Evolutionary conservation across 2,113 vertebrate species (phyloP), one percentile per base, ranked within the genome.

Genomic region (Dipodomys merriami): DNA sequence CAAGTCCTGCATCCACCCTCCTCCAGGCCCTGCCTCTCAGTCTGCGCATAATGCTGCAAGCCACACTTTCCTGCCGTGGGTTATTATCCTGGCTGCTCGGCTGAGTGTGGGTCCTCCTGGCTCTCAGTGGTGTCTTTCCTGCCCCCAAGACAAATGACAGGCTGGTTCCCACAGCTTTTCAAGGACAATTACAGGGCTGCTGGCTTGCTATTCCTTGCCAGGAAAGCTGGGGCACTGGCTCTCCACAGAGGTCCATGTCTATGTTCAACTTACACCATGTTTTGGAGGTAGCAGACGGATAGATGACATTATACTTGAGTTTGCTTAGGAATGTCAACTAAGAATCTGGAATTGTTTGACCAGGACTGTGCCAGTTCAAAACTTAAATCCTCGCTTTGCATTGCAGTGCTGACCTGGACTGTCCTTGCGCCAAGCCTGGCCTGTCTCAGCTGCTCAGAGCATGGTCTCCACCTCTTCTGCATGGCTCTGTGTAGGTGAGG

Each of bases 181-280:
- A 72, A 67, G 33, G 72, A 12, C 64, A 20, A 64, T 46, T 18
- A 13, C 30, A 39, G 3, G 1, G 77, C 62, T 27, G 18, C 29
- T 53, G 29, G 29, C 83, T 77, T n/a, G 20, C 86, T 8, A 2
- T 27, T 15, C 20, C 8, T 81, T 7, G 11, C 44, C 27, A 23
- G 29, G 0, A 20, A 23, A 8, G 5, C 18, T 68, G 30, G 77
- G 64, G 20, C 1, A 1, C 19, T 6, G 19, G 53, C 20, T 19
- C 74, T 15, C 65, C 5, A 44, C n/a, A 33, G 1, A 46, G 12
- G 23, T 35, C 5, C 1, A 0, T 7, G 6, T 19, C n/a, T 2
- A 1, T 5, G 33, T 0, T 49, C 15, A 22, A 5, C 62, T 82
- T 23, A 19, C 0, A 3, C 16, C 9, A 68, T 3, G 27, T 29